Evolutionary conservation across 2,888 invertebrate genomes (phyloP).

Genomic region (Galerucella pusilla): DNA sequence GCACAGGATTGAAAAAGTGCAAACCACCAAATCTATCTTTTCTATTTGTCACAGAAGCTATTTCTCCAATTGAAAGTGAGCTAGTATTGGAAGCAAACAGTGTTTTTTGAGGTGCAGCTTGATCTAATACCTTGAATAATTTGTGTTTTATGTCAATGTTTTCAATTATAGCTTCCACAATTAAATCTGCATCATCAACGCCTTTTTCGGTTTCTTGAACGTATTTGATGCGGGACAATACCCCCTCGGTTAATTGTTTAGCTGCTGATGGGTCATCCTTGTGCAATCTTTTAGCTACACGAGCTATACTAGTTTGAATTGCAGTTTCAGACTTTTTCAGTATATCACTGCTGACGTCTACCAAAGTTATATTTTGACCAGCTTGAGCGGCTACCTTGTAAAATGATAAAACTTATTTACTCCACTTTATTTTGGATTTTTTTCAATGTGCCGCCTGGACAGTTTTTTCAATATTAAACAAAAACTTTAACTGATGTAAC

Average conservation of each 20-base stretch:
- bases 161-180: conserved; percentile 89
- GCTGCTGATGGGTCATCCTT: conserved; percentile 76
- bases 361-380: conserved; percentile 83
- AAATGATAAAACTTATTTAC: neutral
- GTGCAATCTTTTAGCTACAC: conserved; percentile 82
- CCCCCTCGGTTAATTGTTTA: conserved; percentile 72
- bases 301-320: conserved; percentile 76
- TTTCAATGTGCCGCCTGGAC: too few relatives aligned
- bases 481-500: too few relatives aligned
- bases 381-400: conserved; percentile 84
- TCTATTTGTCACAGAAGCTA: conserved; percentile 77
- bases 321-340: conserved; percentile 78
- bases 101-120: conserved; percentile 77
- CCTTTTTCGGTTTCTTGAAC: conserved; percentile 72
- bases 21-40: conserved; percentile 75
- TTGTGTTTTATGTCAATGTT: conserved; percentile 77
- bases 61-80: conserved; percentile 85
- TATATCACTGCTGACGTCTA: conserved; percentile 80
- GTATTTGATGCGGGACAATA: conserved; percentile 72
- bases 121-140: conserved; percentile 79
- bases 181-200: conserved; percentile 77
- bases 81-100: conserved; percentile 92
- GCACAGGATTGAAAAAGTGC: conserved; percentile 94
- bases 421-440: too few relatives aligned
- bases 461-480: too few relatives aligned